These are phyloP conservation scores for Chlorops oryzae DNA, from an alignment of 1,140 invertebrate genomes.

Conservation along the genomic window DNA sequence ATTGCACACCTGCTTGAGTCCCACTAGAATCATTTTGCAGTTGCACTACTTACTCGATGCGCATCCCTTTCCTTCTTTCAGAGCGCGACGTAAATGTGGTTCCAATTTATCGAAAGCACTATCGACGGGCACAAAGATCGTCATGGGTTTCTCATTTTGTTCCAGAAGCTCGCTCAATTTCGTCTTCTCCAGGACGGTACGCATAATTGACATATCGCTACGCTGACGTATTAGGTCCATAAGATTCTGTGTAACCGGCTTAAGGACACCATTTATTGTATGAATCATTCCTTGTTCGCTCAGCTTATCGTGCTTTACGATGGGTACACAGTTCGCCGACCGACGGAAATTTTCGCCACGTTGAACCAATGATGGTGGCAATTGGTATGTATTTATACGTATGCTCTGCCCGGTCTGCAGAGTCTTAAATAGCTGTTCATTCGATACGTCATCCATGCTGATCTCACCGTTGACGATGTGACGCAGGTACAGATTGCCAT, in stretches of 20 bases:
- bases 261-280: constrained; percentile 57
- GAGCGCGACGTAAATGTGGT: constrained; percentile 43
- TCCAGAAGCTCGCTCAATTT: constrained; percentile 43
- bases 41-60: constrained; percentile 47
- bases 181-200: constrained; percentile 42
- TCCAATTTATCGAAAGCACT: constrained; percentile 56
- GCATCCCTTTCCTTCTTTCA: constrained; percentile 49
- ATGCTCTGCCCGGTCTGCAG: constrained; percentile 51
- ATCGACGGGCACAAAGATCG: constrained; percentile 61
- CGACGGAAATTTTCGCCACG: constrained; percentile 38
- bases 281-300: constrained; percentile 65
- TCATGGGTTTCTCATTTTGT: constrained; percentile 55
- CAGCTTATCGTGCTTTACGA: constrained; percentile 48
- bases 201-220: constrained; percentile 42
- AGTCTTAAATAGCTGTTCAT: constrained; percentile 49
- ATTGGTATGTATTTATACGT: constrained; percentile 58
- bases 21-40: too few relatives aligned
- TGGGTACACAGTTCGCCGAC: constrained; percentile 54
- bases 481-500: constrained; percentile 41
- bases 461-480: constrained; percentile 49
- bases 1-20: too few relatives aligned
- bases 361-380: constrained; percentile 39
- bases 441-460: constrained; percentile 48
- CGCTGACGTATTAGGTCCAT: constrained; percentile 49
- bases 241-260: constrained; percentile 50